Percentiles rank a stretch among this genome's conserved stretches.
Conservation (phyloP, 2,888 invertebrate species). For the Drosophila neotestacea region DNA sequence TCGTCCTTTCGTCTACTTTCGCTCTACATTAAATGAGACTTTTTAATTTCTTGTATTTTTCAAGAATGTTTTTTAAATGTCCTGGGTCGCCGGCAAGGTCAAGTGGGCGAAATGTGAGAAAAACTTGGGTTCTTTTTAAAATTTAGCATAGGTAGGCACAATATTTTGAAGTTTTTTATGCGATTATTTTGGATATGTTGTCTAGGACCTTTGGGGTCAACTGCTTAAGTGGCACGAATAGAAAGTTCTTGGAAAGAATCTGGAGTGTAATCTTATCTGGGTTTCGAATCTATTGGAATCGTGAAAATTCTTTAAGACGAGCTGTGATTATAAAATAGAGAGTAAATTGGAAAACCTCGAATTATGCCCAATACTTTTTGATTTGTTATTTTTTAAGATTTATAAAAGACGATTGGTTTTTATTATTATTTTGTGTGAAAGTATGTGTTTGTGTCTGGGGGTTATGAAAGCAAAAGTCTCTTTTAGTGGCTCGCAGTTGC, state of each 20-base stretch:
- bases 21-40: constrained; percentile 59
- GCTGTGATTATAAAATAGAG: background rate
- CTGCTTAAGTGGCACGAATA: constrained; percentile 23
- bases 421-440: background rate
- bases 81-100: constrained; percentile 45
- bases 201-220: constrained; percentile 48
- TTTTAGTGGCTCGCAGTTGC: no score
- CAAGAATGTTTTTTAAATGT: constrained; percentile 52
- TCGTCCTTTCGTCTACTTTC: constrained; percentile 6
- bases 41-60: constrained; percentile 37
- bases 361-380: background rate
- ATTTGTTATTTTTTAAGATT: background rate
- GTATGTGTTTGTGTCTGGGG: no score
- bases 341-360: background rate
- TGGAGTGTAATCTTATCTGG: constrained; percentile 6
- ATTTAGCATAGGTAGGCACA: constrained; percentile 40
- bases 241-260: constrained; percentile 20
- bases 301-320: background rate
- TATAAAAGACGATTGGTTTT: background rate
- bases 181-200: constrained; percentile 39
- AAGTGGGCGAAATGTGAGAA: constrained; percentile 48
- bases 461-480: no score
- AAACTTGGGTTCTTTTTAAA: constrained; percentile 28
- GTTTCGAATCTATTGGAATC: constrained; percentile 4
- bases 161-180: constrained; percentile 55